These are phyloP conservation scores for Conistra vaccinii DNA, from an alignment of 2,888 invertebrate species.

Conservation along the genomic window DNA sequence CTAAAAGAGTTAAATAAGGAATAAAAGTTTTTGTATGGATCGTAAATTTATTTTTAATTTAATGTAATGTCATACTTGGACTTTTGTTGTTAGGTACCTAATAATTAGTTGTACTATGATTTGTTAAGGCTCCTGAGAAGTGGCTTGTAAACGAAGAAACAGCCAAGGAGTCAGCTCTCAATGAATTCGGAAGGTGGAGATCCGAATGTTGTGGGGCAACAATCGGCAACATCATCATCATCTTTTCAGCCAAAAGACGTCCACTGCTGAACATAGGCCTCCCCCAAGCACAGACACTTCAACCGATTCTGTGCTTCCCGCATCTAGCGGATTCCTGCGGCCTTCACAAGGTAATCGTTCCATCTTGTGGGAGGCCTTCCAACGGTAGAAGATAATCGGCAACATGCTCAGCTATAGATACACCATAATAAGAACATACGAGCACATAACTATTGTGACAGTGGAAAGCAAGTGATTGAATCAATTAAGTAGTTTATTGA, in stretches of 20 bases:
- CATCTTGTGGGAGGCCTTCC: no score
- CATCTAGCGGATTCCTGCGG: no score
- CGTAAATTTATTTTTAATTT: not conserved
- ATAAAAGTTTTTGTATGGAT: not conserved
- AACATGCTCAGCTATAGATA: no score
- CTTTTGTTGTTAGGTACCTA: not conserved
- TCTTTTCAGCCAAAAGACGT: no score
- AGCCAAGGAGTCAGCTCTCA: not conserved
- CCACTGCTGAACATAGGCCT: no score
- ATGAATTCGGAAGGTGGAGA: not conserved
- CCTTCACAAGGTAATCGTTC: no score
- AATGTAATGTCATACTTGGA: not conserved
- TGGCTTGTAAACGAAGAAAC: not conserved
- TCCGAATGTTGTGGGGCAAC: not conserved
- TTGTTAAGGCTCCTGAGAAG: not conserved
- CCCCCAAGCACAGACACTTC: no score
- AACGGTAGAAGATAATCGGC: no score
- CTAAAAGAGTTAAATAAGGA: not conserved
- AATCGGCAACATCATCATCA: no score
- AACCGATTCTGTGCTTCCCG: no score
- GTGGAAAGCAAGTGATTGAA: not conserved
- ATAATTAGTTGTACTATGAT: not conserved
- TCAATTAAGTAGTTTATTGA: conserved; percentile 21
- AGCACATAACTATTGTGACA: not conserved
- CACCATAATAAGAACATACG: not conserved